A percentile compares a stretch with the other conserved stretches of the same genome.
Evolutionary conservation across 2,113 vertebrate species (phyloP).

Genomic region (Chlamydotis undulata): DNA sequence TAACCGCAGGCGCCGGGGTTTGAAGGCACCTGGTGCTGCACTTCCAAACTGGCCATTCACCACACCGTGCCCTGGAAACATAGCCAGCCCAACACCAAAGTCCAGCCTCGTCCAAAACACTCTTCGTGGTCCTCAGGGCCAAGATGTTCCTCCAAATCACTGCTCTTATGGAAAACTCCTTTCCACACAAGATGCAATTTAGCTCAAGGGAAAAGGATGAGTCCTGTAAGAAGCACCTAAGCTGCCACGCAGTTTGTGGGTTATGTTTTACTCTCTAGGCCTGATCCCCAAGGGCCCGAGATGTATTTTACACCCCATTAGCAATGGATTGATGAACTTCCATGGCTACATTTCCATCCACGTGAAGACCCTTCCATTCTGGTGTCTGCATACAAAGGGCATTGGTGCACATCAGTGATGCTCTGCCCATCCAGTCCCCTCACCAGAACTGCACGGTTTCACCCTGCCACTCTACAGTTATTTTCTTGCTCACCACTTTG

Average conservation of each 20-base stretch:
- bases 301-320: not conserved
- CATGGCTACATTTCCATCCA: not conserved
- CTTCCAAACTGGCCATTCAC: not conserved
- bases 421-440: not conserved
- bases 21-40: not conserved
- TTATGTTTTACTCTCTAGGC: not conserved
- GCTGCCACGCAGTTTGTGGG: not conserved
- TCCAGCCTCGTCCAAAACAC: not conserved
- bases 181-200: not conserved
- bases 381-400: not conserved
- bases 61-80: not conserved
- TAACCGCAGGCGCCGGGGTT: fast-evolving
- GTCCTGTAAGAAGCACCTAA: not conserved
- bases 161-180: not conserved
- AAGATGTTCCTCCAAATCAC: not conserved
- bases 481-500: not conserved
- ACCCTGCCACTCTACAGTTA: no score
- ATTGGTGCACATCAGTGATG: not conserved
- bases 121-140: not conserved
- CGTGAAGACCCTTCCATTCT: not conserved
- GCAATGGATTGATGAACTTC: not conserved
- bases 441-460: not conserved
- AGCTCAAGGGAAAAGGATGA: not conserved
- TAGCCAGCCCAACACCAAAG: not conserved
- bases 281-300: not conserved